Evolutionary conservation across 2,113 vertebrate species (phyloP).

Genomic region (Corythornis vintsioides): DNA sequence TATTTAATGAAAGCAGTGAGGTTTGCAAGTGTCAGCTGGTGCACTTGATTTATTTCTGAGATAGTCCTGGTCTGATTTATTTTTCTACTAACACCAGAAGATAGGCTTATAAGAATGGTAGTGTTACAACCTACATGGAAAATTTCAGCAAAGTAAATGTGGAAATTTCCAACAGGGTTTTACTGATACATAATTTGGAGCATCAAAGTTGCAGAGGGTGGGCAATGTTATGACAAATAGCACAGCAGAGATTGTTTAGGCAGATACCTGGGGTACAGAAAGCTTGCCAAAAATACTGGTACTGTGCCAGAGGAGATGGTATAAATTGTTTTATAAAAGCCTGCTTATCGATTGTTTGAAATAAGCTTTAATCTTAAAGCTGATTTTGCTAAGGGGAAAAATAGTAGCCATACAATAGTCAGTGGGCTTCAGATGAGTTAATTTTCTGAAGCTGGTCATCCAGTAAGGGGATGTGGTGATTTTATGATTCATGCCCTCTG

Average conservation of each 20-base stretch:
- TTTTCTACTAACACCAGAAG: neutral
- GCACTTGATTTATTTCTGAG: conserved; percentile 26
- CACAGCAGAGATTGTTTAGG: neutral
- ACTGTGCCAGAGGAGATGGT: neutral
- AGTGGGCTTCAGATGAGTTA: neutral
- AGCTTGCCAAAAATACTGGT: neutral
- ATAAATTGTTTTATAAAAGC: neutral
- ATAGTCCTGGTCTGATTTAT: conserved; percentile 12
- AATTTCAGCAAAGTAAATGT: neutral
- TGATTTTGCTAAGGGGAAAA: neutral
- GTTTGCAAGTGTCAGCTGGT: conserved; percentile 16
- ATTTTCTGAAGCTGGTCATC: neutral
- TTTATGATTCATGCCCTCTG: neutral
- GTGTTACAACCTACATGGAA: neutral
- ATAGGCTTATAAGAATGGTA: neutral
- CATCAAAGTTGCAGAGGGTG: neutral
- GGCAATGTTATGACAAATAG: neutral
- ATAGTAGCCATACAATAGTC: neutral
- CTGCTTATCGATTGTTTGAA: neutral
- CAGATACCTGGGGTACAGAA: neutral
- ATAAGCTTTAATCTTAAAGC: neutral
- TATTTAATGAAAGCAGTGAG: neutral
- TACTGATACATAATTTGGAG: neutral
- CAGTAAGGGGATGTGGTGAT: neutral
- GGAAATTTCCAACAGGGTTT: neutral